Evolutionary conservation across 1,140 invertebrate genomes (phyloP), one percentile per base, ranked within the genome.

Genomic region (Diuraphis noxia): DNA sequence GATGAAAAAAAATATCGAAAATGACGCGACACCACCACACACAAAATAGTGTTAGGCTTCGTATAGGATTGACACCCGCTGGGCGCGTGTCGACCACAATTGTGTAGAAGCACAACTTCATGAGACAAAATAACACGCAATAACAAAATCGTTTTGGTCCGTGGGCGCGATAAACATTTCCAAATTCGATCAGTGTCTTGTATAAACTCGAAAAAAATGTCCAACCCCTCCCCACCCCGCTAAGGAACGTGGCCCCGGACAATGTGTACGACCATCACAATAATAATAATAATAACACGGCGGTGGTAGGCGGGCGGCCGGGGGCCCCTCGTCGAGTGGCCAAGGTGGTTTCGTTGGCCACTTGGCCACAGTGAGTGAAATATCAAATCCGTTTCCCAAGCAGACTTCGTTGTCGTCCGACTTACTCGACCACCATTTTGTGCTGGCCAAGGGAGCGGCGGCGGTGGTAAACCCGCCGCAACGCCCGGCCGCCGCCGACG

Each of bases 371-470:
- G 43, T 7, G 5, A 34, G 34, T 13, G 88, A 81, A 46, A n/a
- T 30, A 72, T 72, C 10, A 10, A n/a, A 25, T n/a, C 63, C 36
- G 77, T 72, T 36, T 9, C 5, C 13, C 7, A 25, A 41, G 30
- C 34, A 21, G 40, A 19, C 38, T 25, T 30, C 49, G 56, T 6
- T 23, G 41, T 21, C 23, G 41, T 10, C 85, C 21, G 30, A 25
- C 93, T 84, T 92, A 93, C 92, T 93, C 93, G 94, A 94, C 94
- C 94, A 94, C 94, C 94, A 95, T 95, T 95, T 95, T 95, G 94
- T 95, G 94, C 93, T 93, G 94, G 89, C 94, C 94, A 87, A 94
- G 94, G 94, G 94, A 95, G 94, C 94, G 94, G 94, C 94, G 94
- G 93, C 94, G 94, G 94, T 94, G 94, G 93, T 94, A 88, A 49